Conservation (phyloP, 2,113 vertebrate genomes). For the Vidua chalybeata region DNA sequence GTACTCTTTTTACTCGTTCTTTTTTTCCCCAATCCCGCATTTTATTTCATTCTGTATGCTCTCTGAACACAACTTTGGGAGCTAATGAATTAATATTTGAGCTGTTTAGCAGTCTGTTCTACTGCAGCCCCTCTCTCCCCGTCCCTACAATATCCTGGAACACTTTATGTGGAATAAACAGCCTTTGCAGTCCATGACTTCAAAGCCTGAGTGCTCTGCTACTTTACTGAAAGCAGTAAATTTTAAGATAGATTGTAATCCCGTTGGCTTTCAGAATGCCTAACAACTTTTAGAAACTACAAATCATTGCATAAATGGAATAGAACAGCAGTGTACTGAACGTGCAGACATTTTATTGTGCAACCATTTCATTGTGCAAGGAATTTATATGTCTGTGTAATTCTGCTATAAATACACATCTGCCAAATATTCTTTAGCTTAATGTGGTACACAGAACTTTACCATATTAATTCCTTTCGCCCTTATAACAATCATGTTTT, state of each 20-base stretch:
- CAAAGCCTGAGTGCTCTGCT: constrained; percentile 70
- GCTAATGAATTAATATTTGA: constrained; percentile 70
- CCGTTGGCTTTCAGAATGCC: constrained; percentile 68
- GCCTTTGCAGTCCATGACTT: constrained; percentile 68
- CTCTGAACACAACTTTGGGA: constrained; percentile 46
- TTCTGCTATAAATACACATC: constrained; percentile 64
- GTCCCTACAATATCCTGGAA: constrained; percentile 42
- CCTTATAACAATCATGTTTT: constrained; percentile 61
- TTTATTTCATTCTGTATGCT: constrained; percentile 43
- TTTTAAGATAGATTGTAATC: constrained; percentile 73
- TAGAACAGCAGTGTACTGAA: constrained; percentile 53
- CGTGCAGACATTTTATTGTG: constrained; percentile 32
- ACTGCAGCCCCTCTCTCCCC: constrained; percentile 51
- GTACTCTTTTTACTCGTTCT: neutral
- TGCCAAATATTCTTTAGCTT: constrained; percentile 63
- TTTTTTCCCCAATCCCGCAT: neutral
- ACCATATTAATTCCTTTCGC: constrained; percentile 67
- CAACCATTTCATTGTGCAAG: constrained; percentile 50
- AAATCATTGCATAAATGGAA: constrained; percentile 74
- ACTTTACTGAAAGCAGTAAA: constrained; percentile 72
- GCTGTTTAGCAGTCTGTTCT: constrained; percentile 50
- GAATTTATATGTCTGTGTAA: constrained; percentile 47
- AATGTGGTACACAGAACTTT: constrained; percentile 51
- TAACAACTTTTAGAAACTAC: constrained; percentile 70
- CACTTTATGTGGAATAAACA: constrained; percentile 72